A percentile compares a stretch with the other conserved stretches of the same genome.
phyloP scores from a whole-genome alignment of 1,140 invertebrate genomes.

The Procambarus clarkii region DNA sequence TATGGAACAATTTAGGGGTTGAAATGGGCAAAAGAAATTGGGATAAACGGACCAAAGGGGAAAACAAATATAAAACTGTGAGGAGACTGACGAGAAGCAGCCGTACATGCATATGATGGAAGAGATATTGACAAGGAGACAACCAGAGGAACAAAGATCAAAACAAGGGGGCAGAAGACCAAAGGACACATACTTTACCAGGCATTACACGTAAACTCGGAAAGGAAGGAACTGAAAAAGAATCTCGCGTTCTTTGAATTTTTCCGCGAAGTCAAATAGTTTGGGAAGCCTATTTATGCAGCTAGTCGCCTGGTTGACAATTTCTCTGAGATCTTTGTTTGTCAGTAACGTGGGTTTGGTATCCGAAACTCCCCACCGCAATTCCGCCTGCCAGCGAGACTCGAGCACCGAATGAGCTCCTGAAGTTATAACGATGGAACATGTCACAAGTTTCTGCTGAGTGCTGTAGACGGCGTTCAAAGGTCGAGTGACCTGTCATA shows the following conservation, averaged over 20 bases:
- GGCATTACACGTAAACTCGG: too few species aligned
- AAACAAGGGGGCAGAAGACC: too few species aligned
- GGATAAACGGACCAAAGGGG: too few species aligned
- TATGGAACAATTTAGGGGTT: too few species aligned
- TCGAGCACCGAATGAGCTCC: neutral
- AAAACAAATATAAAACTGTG: too few species aligned
- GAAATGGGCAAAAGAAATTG: too few species aligned
- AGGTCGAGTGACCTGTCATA: conserved; percentile 1
- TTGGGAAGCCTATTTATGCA: neutral
- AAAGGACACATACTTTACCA: too few species aligned
- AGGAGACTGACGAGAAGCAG: too few species aligned
- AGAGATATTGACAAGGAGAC: neutral
- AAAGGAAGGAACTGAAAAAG: neutral
- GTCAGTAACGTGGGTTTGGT: neutral
- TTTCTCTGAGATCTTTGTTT: neutral
- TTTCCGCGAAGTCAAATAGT: neutral
- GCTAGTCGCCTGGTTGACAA: neutral
- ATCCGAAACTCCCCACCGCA: neutral
- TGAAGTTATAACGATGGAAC: conserved; percentile 15
- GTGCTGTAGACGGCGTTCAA: neutral
- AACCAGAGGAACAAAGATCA: neutral
- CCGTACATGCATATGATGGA: too few species aligned
- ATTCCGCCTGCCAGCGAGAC: neutral
- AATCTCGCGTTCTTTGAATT: too few species aligned
- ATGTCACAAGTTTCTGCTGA: conserved; percentile 10